Conservation (phyloP, 2,888 invertebrate species). For the Matsumyia berberina region DNA sequence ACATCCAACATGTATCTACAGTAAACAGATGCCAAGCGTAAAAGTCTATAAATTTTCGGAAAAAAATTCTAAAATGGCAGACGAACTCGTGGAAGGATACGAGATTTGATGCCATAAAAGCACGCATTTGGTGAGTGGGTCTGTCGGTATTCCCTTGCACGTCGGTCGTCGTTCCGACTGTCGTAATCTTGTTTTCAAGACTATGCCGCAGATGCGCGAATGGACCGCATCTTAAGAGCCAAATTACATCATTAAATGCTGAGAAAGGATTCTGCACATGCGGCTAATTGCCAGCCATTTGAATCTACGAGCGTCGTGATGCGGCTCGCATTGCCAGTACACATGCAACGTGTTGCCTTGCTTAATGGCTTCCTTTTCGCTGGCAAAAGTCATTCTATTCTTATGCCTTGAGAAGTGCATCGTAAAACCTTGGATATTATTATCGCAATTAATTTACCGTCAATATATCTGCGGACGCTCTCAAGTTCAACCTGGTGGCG, state of each 20-base stretch:
- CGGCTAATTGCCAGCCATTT: slow-evolving; percentile 69
- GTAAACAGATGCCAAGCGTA: slow-evolving; percentile 11
- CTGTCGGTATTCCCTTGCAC: slow-evolving; percentile 3
- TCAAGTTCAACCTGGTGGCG: slow-evolving; percentile 3
- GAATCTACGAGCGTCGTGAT: slow-evolving; percentile 28
- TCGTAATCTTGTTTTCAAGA: slow-evolving; percentile 29
- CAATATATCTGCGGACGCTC: slow-evolving; percentile 40
- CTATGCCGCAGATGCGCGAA: slow-evolving; percentile 20
- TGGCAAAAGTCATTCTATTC: slow-evolving; percentile 47
- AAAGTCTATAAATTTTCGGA: slow-evolving; percentile 9
- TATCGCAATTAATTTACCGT: slow-evolving; percentile 73
- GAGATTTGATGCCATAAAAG: slow-evolving; percentile 2
- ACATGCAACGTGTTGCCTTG: slow-evolving; percentile 21
- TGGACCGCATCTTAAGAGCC: slow-evolving; percentile 35
- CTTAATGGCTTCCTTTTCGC: slow-evolving; percentile 65
- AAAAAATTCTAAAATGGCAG: slow-evolving; percentile 11
- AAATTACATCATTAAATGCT: slow-evolving; percentile 70
- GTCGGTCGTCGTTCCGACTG: too few species aligned
- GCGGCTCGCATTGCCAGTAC: background rate
- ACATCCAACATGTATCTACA: slow-evolving; percentile 1
- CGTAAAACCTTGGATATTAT: slow-evolving; percentile 67
- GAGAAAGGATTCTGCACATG: slow-evolving; percentile 59
- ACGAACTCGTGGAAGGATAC: background rate
- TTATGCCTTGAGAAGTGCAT: slow-evolving; percentile 36
- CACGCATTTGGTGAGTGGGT: background rate